These are phyloP conservation scores for Drosophila lacicola DNA, from an alignment of 2,888 invertebrate species.

Conservation along the genomic window DNA sequence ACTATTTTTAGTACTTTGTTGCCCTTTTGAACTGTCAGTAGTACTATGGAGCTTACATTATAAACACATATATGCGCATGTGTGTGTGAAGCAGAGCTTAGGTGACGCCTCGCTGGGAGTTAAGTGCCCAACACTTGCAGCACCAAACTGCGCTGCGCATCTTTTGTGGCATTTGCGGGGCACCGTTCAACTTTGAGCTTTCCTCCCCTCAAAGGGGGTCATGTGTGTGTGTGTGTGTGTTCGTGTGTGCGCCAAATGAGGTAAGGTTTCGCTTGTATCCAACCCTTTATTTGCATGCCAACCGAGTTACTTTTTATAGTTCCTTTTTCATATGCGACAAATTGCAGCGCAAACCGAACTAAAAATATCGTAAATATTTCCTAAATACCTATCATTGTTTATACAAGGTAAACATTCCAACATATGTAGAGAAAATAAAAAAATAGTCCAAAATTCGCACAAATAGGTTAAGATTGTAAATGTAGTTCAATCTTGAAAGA, in stretches of 20 bases:
- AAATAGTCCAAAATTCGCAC: no score
- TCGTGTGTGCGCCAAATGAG: slow-evolving; percentile 18
- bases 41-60: slow-evolving; percentile 58
- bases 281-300: slow-evolving; percentile 54
- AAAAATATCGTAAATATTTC: neutral
- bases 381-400: neutral
- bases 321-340: slow-evolving; percentile 32
- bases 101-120: slow-evolving; percentile 40
- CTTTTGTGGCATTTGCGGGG: slow-evolving; percentile 61
- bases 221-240: neutral
- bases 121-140: slow-evolving; percentile 68
- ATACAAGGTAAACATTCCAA: no score
- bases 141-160: slow-evolving; percentile 52
- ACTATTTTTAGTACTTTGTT: slow-evolving; percentile 81
- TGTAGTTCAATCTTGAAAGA: no score
- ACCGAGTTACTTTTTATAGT: slow-evolving; percentile 55
- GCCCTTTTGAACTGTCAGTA: slow-evolving; percentile 81
- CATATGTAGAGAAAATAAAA: no score
- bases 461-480: no score
- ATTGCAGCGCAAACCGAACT: neutral
- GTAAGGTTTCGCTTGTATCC: slow-evolving; percentile 2
- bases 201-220: neutral
- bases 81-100: slow-evolving; percentile 19
- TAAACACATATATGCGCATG: slow-evolving; percentile 7
- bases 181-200: slow-evolving; percentile 28